Percentiles rank a stretch among this genome's conserved stretches.
Evolutionary conservation across 2,113 vertebrate species (phyloP).

Genomic region (Callopanchax toddi): DNA sequence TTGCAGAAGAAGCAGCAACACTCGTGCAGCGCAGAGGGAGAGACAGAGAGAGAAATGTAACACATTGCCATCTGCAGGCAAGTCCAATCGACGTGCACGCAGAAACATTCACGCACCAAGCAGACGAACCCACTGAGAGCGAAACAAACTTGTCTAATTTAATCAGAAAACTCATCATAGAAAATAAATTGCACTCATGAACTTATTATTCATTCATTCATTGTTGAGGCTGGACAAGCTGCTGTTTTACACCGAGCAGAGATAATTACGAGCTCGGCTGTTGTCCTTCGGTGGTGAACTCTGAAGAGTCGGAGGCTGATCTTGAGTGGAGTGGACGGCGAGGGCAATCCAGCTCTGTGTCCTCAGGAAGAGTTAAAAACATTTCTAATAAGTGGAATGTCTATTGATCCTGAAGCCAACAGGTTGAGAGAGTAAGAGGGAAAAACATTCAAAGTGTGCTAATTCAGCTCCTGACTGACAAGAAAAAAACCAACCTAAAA

Average conservation of each 20-base stretch:
- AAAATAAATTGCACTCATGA: conserved; percentile 62
- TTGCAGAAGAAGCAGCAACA: conserved; percentile 47
- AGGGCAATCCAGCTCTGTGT: background rate
- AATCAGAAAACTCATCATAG: conserved; percentile 68
- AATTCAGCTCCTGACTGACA: too few species aligned
- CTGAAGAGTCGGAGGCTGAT: conserved; percentile 4
- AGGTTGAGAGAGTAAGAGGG: too few species aligned
- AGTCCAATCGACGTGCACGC: conserved; percentile 36
- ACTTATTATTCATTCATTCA: conserved; percentile 62
- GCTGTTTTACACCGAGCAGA: conserved; percentile 26
- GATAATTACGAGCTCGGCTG: conserved; percentile 18
- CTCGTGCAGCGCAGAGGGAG: conserved; percentile 35
- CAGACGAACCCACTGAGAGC: conserved; percentile 64
- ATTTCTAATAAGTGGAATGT: conserved; percentile 1
- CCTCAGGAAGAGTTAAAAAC: conserved; percentile 26
- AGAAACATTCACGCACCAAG: conserved; percentile 27
- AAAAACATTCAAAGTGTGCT: too few species aligned
- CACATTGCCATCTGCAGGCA: conserved; percentile 76
- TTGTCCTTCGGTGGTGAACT: conserved; percentile 3
- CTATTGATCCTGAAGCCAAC: conserved; percentile 17
- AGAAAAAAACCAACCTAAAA: too few species aligned
- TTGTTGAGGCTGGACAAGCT: conserved; percentile 50
- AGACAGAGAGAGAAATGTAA: conserved; percentile 61
- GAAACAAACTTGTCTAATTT: conserved; percentile 69
- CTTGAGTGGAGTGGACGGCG: conserved; percentile 8